phyloP scores from a whole-genome alignment of 2,113 vertebrate genomes.

The Gymnogyps californianus region DNA sequence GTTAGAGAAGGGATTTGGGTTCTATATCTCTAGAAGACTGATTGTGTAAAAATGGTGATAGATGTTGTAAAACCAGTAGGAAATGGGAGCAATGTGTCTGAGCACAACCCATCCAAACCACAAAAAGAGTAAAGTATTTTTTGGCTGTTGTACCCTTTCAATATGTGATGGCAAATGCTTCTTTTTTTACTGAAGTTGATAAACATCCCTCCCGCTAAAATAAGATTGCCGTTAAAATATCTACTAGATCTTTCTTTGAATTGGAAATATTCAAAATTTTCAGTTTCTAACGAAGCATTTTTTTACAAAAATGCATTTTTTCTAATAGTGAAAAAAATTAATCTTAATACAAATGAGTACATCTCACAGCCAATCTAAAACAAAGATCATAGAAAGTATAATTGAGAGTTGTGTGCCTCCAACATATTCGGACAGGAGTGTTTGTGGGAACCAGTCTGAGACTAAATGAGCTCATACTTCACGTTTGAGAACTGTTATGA shows the following conservation, averaged over 20 bases:
- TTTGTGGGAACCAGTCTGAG: not conserved
- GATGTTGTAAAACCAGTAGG: not conserved
- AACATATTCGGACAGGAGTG: not conserved
- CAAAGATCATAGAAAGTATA: not conserved
- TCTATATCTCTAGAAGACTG: not conserved
- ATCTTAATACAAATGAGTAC: not conserved
- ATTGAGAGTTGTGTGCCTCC: not conserved
- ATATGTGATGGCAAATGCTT: not conserved
- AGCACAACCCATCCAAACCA: not conserved
- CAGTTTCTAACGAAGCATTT: not conserved
- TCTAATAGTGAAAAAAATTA: fast-evolving
- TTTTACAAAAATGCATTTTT: not conserved
- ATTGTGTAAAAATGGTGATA: not conserved
- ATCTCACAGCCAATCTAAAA: not conserved
- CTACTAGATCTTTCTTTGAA: not conserved
- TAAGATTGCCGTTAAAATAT: not conserved
- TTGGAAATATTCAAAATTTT: not conserved
- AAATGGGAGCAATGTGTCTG: not conserved
- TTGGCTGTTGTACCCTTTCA: not conserved
- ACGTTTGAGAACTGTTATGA: not conserved
- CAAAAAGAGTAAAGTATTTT: not conserved
- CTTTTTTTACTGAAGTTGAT: not conserved
- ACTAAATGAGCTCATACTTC: not conserved
- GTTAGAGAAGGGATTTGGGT: not conserved
- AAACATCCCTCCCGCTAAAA: not conserved